Evolutionary conservation across 2,113 vertebrate genomes (phyloP), one percentile per base, ranked within the genome.

Genomic region (Boleophthalmus pectinirostris): DNA sequence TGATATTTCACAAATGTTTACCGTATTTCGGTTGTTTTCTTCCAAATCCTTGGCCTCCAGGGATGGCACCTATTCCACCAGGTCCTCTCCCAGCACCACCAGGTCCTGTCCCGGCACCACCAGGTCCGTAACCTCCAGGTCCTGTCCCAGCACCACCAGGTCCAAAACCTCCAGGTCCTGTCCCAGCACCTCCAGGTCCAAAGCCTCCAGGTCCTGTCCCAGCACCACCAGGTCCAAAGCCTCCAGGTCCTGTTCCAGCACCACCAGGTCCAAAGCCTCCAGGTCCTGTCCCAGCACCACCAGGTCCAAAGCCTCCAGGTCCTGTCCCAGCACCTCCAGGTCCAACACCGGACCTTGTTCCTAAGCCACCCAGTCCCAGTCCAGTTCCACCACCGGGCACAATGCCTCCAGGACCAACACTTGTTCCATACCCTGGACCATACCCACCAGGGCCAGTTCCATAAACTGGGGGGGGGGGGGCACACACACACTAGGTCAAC

Each of bases 371-470:
- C 64, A 78, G 79, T 14, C 85, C 84, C 67, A 53, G 6, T 2
- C 83, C 89, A 10, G 25, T 46, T 11, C 65, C 81, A 20, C 82
- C 87, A 13, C 82, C 82, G 18, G 69, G 15, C 0, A 89, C 89
- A 56, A 72, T 83, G 0, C 82, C 87, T 3, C 82, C 87, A 9
- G 82, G 77, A 7, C 85, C 85, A 0, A 63, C 82, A 3, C 84
- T 79, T 4, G 67, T 24, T 0, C 86, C 85, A 68, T 74, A 84
- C n/a, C 82, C 80, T 35, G 82, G 80, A n/a, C 78, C 87, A 70
- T 80, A 88, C 0, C 72, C 72, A 0, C 87, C 85, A 0, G 72
- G 83, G 16, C 80, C 82, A 45, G 85, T 57, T 0, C 90, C 82
- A 85, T 91, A 92, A n/a, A 54, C 91, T 91, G 58, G 68, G 56